phyloP scores from a whole-genome alignment of 2,113 vertebrate genomes.

The Leptobrachium ailaonicum region DNA sequence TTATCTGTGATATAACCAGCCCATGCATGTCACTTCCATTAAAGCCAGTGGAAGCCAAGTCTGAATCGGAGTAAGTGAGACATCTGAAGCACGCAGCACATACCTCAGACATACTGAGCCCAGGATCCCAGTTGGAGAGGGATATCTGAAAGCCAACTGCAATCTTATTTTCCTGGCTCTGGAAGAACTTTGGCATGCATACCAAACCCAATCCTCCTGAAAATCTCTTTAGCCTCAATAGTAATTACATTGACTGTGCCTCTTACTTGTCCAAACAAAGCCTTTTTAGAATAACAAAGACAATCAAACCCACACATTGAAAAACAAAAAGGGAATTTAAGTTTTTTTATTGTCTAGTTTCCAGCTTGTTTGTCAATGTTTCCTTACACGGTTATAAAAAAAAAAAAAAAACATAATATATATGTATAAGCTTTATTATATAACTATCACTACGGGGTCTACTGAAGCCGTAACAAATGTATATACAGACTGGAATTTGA shows the following conservation, averaged over 20 bases:
- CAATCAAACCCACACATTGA: not conserved
- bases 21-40: not conserved
- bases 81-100: slow-evolving; percentile 9
- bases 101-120: slow-evolving; percentile 28
- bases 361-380: not conserved
- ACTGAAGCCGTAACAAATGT: too few relatives aligned
- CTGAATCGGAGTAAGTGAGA: slow-evolving; percentile 9
- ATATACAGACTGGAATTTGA: too few relatives aligned
- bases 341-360: not conserved
- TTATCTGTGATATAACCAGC: not conserved
- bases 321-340: not conserved
- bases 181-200: not conserved
- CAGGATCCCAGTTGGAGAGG: slow-evolving; percentile 15
- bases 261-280: not conserved
- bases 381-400: slow-evolving; percentile 14
- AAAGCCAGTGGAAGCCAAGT: slow-evolving; percentile 13
- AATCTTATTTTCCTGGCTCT: slow-evolving; percentile 40
- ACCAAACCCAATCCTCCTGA: not conserved
- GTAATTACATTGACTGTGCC: not conserved
- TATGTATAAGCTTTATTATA: too few relatives aligned
- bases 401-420: not conserved
- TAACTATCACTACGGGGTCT: too few relatives aligned
- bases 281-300: not conserved
- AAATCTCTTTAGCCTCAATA: not conserved
- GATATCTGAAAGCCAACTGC: slow-evolving; percentile 9